Evolutionary conservation across 1,140 invertebrate species (phyloP).

Genomic region (Drosophila sproati): DNA sequence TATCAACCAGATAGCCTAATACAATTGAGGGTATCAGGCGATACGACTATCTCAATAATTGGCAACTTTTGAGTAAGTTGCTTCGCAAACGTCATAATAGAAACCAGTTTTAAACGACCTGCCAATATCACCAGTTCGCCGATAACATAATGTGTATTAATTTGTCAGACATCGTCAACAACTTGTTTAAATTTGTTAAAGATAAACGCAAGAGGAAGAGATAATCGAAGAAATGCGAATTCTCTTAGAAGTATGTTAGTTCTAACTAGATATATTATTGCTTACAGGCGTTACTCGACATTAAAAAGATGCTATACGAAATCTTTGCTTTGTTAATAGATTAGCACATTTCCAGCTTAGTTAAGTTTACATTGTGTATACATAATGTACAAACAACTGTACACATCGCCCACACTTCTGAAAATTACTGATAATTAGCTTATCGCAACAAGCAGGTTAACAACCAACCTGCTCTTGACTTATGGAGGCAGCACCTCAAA

Average conservation of each 20-base stretch:
- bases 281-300: background rate
- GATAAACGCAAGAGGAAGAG: too few species aligned
- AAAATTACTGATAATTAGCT: constrained; percentile 47
- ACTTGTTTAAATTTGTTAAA: background rate
- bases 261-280: too few species aligned
- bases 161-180: background rate
- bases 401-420: constrained; percentile 18
- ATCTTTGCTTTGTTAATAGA: constrained; percentile 1
- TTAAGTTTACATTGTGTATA: constrained; percentile 4
- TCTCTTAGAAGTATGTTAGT: too few species aligned
- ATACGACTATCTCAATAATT: background rate
- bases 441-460: constrained; percentile 27
- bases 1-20: background rate
- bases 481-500: constrained; percentile 27
- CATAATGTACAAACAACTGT: constrained; percentile 4
- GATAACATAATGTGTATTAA: background rate
- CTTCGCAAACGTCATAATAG: background rate
- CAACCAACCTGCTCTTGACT: constrained; percentile 1
- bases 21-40: background rate
- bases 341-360: constrained; percentile 19
- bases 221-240: too few species aligned
- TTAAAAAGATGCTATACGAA: background rate
- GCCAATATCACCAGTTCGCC: background rate
- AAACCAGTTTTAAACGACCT: background rate
- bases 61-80: background rate